Base-by-base conservation (phyloP, 64 coral and sea anemone species). In the Astreopora myriophthalma region DNA sequence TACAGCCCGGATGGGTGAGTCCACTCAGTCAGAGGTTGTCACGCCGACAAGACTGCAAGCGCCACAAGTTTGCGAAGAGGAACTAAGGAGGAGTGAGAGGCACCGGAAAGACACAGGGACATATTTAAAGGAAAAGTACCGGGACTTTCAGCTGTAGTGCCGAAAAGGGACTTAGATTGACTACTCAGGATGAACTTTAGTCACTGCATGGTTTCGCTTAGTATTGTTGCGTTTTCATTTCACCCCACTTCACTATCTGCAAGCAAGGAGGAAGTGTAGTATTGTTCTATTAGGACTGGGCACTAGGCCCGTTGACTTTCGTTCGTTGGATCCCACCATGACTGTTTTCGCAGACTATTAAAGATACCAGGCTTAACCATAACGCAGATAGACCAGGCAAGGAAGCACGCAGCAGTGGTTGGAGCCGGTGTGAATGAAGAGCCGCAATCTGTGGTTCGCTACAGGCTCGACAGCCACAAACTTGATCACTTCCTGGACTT, bases 51-150 rank as follows among this genome's bases (percentile, higher is more conserved):
- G 31, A 34, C 39, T 33, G 52, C 44, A 17, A 61, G 33, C 76
- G 37, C 76, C 25, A 61, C n/a, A 5, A 14, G 31, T 19, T 20
- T 8, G 74, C 0, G 34, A 39, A 40, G 33, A 46, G 74, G 74
- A 25, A 78, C 33, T 23, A 32, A 80, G 76, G 76, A 51, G 76
- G 34, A 51, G 38, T 31, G 23, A 29, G 44, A 80, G 76, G 52
- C 76, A 80, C 42, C 42, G 76, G 30, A 80, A 80, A 80, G 76
- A 80, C 42, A 25, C 76, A 17, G 76, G 37, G 17, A 52, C 27
- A 6, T 80, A 55, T 52, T 24, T 80, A 61, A 80, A 80, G 76
- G 39, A 80, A 61, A 80, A 80, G 31, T 49, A 80, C 52, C 42
- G 17, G 44, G 42, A 61, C 52, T 80, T 27, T 61, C 44, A 80